phyloP scores from a whole-genome alignment of 1,140 invertebrate genomes.

The Pseudomyrmex gracilis region DNA sequence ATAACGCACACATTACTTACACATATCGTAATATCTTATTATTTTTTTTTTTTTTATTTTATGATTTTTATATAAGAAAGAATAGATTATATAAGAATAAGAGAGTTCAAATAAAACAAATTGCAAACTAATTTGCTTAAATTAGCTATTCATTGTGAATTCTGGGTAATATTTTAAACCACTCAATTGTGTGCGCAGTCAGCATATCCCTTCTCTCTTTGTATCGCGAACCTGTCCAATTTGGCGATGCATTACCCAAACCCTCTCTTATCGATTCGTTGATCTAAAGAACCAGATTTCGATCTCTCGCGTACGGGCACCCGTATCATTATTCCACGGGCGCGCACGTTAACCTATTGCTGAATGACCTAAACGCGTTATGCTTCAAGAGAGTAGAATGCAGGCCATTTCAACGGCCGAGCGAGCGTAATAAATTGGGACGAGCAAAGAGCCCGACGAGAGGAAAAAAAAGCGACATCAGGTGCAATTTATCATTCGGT shows the following conservation, averaged over 20 bases:
- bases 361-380: conserved; percentile 33
- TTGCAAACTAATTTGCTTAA: conserved; percentile 6
- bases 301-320: conserved; percentile 24
- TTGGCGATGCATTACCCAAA: conserved; percentile 30
- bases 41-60: no score
- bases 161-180: background rate
- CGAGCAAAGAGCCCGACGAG: conserved; percentile 5
- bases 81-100: background rate
- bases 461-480: background rate
- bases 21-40: background rate
- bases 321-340: conserved; percentile 30
- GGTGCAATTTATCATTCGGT: conserved; percentile 54
- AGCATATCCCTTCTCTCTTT: background rate
- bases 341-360: conserved; percentile 15
- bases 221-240: conserved; percentile 16
- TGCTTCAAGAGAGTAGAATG: conserved; percentile 35
- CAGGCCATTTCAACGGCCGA: background rate
- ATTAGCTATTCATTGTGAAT: conserved; percentile 8
- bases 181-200: conserved; percentile 19
- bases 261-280: conserved; percentile 14
- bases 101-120: conserved; percentile 12
- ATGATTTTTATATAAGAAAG: no score
- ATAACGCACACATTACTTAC: background rate
- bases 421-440: conserved; percentile 40
- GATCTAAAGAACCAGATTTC: conserved; percentile 46